Evolutionary conservation across 1,140 invertebrate genomes (phyloP), one percentile per base, ranked within the genome.

Genomic region (Manduca sexta): DNA sequence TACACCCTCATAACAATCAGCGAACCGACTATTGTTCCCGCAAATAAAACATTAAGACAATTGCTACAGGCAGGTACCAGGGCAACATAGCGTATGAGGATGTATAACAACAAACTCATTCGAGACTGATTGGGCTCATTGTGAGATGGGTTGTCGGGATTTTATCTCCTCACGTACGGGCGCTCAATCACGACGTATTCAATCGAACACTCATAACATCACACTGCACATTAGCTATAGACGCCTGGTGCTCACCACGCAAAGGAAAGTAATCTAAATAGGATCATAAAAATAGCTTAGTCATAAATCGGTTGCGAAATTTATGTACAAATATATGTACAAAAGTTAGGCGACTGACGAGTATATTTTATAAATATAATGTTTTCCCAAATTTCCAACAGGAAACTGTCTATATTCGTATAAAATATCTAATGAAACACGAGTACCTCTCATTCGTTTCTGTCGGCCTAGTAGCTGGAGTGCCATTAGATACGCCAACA

Each of bases 181-280:
- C 44, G 45, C 52, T 66, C 67, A 68, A 68, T 71, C 68, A 64
- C 55, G 41, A 40, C 41, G 56, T 48, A 70, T 70, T 67, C 68
- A 65, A 56, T 62, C 54, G 45, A 43, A 35, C 46, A 29, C 41
- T 33, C 39, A 26, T 40, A 34, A 29, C 30, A 45, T 40, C 39
- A 34, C 45, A 11, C 29, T 53, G 31, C 45, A 49, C 48, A 46
- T 52, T 51, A 37, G 50, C 14, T 10, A 14, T 40, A 12, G 16
- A 18, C 17, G 14, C 17, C 38, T 17, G 11, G 38, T 18, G 17
- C 15, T 5, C n/a, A 5, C 13, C 13, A 5, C 33, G n/a, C n/a
- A n/a, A n/a, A n/a, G n/a, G n/a, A n/a, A n/a, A n/a, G n/a, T n/a
- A n/a, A n/a, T n/a, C n/a, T n/a, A n/a, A n/a, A n/a, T n/a, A n/a